These are phyloP conservation scores for Cartodere bifasciata DNA, from an alignment of 2,888 invertebrate genomes.

Conservation along the genomic window DNA sequence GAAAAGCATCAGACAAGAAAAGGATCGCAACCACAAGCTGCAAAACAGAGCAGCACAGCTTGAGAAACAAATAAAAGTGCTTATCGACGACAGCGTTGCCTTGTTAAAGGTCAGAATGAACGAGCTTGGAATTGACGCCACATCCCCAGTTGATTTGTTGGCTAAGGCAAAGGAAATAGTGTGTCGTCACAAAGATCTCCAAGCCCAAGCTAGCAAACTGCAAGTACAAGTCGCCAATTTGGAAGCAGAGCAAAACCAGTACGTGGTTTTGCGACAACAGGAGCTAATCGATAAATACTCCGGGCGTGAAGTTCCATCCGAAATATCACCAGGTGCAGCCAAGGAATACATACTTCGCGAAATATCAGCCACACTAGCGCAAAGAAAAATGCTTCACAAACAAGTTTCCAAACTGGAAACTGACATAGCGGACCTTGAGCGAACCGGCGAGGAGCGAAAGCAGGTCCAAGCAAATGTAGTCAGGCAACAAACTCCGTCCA, in stretches of 20 bases:
- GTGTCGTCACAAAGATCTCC: constrained; percentile 80
- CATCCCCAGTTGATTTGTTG: constrained; percentile 69
- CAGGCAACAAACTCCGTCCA: constrained; percentile 26
- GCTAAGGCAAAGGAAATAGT: constrained; percentile 88
- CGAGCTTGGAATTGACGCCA: constrained; percentile 81
- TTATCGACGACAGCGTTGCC: constrained; percentile 85
- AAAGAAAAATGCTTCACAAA: constrained; percentile 71
- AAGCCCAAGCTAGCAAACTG: constrained; percentile 74
- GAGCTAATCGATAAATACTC: constrained; percentile 62
- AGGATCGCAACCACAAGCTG: constrained; percentile 60
- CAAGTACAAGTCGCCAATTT: constrained; percentile 68
- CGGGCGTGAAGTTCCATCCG: constrained; percentile 40
- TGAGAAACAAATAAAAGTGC: constrained; percentile 83
- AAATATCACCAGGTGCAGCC: constrained; percentile 53
- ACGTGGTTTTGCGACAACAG: constrained; percentile 59
- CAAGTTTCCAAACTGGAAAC: constrained; percentile 68
- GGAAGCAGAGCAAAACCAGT: constrained; percentile 63
- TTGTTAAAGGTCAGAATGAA: constrained; percentile 79
- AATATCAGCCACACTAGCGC: constrained; percentile 70
- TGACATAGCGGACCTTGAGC: constrained; percentile 64
- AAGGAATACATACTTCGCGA: constrained; percentile 76
- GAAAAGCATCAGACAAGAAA: constrained; percentile 69
- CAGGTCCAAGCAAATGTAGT: constrained; percentile 21
- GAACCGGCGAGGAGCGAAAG: constrained; percentile 52
- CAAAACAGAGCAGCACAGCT: constrained; percentile 78